Base-by-base conservation (phyloP, 1,140 invertebrate species). In the Sminthurinus signatus region DNA sequence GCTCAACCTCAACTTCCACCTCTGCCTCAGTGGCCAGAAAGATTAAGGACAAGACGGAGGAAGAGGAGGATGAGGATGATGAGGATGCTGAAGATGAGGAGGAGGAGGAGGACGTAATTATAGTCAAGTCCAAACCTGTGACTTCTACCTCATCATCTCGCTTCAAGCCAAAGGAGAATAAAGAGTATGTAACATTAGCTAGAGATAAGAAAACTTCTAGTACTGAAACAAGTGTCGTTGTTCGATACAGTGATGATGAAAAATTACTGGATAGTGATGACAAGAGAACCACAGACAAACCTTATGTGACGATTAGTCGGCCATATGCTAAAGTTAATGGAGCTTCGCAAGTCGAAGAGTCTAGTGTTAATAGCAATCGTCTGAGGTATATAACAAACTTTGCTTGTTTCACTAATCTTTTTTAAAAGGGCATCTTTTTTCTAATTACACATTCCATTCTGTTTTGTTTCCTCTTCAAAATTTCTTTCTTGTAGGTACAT, bases 91-190 rank as follows among this genome's bases (percentile, higher is more conserved):
- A 64, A 50, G 51, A 51, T 32, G 55, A 65, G 21, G 36, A 55
- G 39, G 36, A 48, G 32, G 62, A 63, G 17, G 62, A 60, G 29
- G 56, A 55, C 14, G n/a, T n/a, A n/a, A n/a, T n/a, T n/a, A n/a
- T n/a, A n/a, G n/a, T 27, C 12, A 36, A 58, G 29, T 2, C 42
- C 50, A 43, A 21, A 50, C 51, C 48, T 28, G 19, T 68, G 64
- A 75, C 76, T 19, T 76, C 77, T n/a, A 76, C 58, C 21, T n/a
- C 63, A 19, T 44, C 65, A 43, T 72, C 72, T 39, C 59, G 69
- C 60, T 52, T 70, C 65, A 72, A 62, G 27, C 31, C 63, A 23
- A 69, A 65, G 57, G 56, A 71, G 50, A 72, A 73, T 32, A 68
- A 74, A 31, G 29, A 68, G 72, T 74, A 64, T 68, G 73, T 64